Conservation (phyloP, 2,888 invertebrate genomes). For the Scaptomyza caliginosa region DNA sequence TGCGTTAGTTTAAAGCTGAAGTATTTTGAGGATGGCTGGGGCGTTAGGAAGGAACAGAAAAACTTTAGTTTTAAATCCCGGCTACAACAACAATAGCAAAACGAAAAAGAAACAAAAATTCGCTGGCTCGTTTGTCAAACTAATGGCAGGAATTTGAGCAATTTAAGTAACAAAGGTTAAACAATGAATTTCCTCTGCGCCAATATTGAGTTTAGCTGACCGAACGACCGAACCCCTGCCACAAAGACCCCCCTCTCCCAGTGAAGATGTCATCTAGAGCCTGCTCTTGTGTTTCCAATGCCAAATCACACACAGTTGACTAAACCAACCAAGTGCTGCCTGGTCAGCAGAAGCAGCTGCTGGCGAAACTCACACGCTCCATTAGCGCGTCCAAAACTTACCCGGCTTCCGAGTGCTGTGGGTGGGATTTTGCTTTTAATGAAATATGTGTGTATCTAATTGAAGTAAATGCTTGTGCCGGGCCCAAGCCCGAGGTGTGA, state of each 20-base stretch:
- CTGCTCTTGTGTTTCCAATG: slow-evolving; percentile 9
- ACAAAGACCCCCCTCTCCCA: background rate
- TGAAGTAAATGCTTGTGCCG: slow-evolving; percentile 56
- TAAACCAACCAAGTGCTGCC: slow-evolving; percentile 61
- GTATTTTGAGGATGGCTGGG: slow-evolving; percentile 16
- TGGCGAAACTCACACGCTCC: slow-evolving; percentile 73
- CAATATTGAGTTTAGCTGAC: slow-evolving; percentile 73
- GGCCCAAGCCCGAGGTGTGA: slow-evolving; percentile 1
- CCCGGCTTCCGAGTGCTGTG: background rate
- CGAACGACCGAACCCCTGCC: background rate
- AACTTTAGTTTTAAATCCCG: slow-evolving; percentile 62
- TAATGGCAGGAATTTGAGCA: slow-evolving; percentile 78
- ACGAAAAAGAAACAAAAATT: slow-evolving; percentile 70
- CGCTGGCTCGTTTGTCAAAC: slow-evolving; percentile 77
- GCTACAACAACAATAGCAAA: slow-evolving; percentile 25
- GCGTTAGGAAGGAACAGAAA: no score
- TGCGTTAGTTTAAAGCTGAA: slow-evolving; percentile 37
- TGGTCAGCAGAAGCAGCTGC: slow-evolving; percentile 35
- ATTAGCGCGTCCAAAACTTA: slow-evolving; percentile 67
- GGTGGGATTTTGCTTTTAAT: slow-evolving; percentile 48
- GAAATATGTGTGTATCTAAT: slow-evolving; percentile 67
- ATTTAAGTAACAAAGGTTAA: slow-evolving; percentile 80
- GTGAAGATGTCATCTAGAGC: slow-evolving; percentile 51
- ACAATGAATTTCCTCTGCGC: slow-evolving; percentile 74
- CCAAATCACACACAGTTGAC: slow-evolving; percentile 61